Conservation (phyloP, 2,113 vertebrate species). For the Ammodytes marinus region DNA sequence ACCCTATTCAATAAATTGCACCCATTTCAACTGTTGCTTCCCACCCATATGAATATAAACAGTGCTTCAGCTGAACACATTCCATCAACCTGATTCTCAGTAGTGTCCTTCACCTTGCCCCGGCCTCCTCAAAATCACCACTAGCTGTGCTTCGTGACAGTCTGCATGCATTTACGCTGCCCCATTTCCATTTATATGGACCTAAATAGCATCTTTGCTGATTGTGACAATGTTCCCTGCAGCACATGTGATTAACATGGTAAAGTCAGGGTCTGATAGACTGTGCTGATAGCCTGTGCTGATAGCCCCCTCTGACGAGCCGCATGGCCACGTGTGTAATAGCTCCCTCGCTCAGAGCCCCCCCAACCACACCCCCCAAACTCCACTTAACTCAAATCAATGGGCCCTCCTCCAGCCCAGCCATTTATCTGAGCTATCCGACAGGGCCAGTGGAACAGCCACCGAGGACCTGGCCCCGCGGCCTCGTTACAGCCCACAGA, state of each 20-base stretch:
- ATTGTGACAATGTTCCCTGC: slow-evolving; percentile 62
- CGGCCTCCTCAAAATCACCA: slow-evolving; percentile 20
- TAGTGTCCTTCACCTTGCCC: slow-evolving; percentile 55
- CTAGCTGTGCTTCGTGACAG: not conserved
- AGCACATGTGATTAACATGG: slow-evolving; percentile 77
- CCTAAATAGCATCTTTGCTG: slow-evolving; percentile 67
- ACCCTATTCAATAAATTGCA: not conserved
- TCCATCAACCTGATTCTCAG: slow-evolving; percentile 28
- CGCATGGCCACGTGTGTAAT: slow-evolving; percentile 55
- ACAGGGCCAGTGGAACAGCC: slow-evolving; percentile 70
- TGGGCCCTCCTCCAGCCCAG: slow-evolving; percentile 74
- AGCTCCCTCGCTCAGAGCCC: slow-evolving; percentile 22
- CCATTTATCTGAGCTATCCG: slow-evolving; percentile 76
- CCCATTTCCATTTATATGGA: slow-evolving; percentile 78
- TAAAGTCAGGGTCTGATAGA: slow-evolving; percentile 61
- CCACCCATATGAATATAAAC: not conserved
- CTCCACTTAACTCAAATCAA: slow-evolving; percentile 82
- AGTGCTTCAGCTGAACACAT: slow-evolving; percentile 13
- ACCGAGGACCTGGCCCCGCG: slow-evolving; percentile 68
- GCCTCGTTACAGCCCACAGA: slow-evolving; percentile 59
- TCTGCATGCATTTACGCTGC: slow-evolving; percentile 52
- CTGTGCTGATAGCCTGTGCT: slow-evolving; percentile 53
- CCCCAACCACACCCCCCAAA: slow-evolving; percentile 1
- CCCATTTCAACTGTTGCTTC: not conserved
- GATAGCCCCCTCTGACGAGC: slow-evolving; percentile 60